Evolutionary conservation across 2,888 invertebrate genomes (phyloP).

Genomic region (Tinea trinotella): DNA sequence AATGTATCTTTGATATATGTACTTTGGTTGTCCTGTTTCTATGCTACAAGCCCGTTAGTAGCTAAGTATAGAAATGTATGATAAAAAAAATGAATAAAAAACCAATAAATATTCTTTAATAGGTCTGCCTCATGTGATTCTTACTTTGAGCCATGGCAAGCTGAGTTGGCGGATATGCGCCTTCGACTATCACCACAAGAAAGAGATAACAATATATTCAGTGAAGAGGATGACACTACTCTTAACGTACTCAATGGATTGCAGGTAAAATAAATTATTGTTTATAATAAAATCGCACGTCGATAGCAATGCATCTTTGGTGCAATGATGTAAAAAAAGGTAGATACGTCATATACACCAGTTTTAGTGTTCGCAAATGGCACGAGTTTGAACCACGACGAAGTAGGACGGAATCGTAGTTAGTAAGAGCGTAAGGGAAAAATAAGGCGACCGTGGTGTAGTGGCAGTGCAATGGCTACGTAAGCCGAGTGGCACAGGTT

Average conservation of each 20-base stretch:
- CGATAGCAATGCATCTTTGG: background rate
- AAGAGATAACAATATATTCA: slow-evolving; percentile 88
- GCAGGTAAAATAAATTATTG: slow-evolving; percentile 65
- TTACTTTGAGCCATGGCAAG: slow-evolving; percentile 88
- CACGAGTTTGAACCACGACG: too few species aligned
- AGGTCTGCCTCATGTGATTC: slow-evolving; percentile 93
- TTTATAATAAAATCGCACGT: background rate
- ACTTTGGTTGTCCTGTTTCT: too few species aligned
- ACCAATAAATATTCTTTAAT: slow-evolving; percentile 14
- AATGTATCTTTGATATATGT: too few species aligned
- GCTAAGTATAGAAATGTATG: too few species aligned
- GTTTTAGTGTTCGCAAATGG: too few species aligned
- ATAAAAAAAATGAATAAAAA: too few species aligned
- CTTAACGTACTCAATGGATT: slow-evolving; percentile 77
- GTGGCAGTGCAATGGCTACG: too few species aligned
- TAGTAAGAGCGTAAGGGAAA: too few species aligned
- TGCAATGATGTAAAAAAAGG: background rate
- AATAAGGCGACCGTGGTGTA: too few species aligned
- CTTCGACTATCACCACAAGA: slow-evolving; percentile 89
- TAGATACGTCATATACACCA: too few species aligned
- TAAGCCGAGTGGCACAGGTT: too few species aligned
- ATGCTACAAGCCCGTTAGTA: too few species aligned
- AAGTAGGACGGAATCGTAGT: background rate
- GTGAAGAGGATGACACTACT: slow-evolving; percentile 82
- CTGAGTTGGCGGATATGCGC: slow-evolving; percentile 87